These are phyloP conservation scores for Serilophus lunatus DNA, from an alignment of 2,113 vertebrate genomes.

Conservation along the genomic window DNA sequence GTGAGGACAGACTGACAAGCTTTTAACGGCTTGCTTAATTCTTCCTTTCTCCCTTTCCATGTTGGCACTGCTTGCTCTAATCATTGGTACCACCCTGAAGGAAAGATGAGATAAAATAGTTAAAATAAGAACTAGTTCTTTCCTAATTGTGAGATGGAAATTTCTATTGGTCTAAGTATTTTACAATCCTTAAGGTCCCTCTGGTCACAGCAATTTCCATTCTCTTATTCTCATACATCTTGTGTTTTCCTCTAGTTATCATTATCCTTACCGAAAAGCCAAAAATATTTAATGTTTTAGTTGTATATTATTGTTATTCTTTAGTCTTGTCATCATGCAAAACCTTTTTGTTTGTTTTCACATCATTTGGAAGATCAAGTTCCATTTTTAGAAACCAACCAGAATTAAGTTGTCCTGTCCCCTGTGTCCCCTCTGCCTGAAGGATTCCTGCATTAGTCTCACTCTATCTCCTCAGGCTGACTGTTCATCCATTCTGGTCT, in stretches of 20 bases:
- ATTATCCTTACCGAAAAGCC: neutral
- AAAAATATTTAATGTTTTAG: neutral
- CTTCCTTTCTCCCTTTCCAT: neutral
- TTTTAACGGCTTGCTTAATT: neutral
- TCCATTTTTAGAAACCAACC: neutral
- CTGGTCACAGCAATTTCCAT: neutral
- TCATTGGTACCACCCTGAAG: neutral
- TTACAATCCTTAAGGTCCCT: neutral
- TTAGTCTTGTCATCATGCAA: neutral
- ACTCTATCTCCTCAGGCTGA: neutral
- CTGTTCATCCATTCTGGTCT: neutral
- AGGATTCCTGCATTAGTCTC: neutral
- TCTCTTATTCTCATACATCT: neutral
- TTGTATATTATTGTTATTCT: neutral
- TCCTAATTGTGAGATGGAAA: neutral
- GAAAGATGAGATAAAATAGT: slow-evolving; percentile 15
- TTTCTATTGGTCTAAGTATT: neutral
- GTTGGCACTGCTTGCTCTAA: neutral
- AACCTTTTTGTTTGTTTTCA: neutral
- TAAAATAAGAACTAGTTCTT: neutral
- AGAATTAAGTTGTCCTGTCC: neutral
- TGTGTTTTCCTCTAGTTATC: neutral
- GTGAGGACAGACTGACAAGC: neutral
- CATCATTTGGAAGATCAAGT: neutral
- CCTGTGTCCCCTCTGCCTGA: neutral